Base-by-base conservation (phyloP, 2,113 vertebrate species). In the Phaethon lepturus region DNA sequence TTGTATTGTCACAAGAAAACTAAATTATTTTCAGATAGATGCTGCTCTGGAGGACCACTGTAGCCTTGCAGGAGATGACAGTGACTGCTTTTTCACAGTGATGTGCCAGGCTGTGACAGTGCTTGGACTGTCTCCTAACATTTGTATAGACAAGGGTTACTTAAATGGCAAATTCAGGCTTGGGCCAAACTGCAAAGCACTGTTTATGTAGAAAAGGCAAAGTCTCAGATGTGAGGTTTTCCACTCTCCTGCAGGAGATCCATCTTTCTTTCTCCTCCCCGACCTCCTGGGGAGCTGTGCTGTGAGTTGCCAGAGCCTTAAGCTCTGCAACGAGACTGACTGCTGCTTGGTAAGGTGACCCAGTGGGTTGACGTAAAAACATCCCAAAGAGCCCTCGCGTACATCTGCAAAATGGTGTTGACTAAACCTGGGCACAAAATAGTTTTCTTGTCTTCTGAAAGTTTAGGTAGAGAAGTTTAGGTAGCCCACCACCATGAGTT, bases 31-130 rank as follows among this genome's bases (percentile, higher is more conserved):
- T 88, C 85, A 72, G 77, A 68, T 49, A 76, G 74, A 64, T 82
- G 62, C 74, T 50, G 69, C 47, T 72, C 71, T 38, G 59, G 69
- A 75, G 55, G 44, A 49, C 38, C 7, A 20, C 62, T 75, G 79
- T 64, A 23, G 25, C 60, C 86, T 50, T 8, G 1, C 49, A 68
- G 84, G 45, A 77, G 84, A 63, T 25, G 53, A 59, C 94, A 91
- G 84, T 55, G 81, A 31, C 72, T 82, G 76, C 84, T 78, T 73
- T 87, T 62, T 86, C 26, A 25, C 56, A 82, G 67, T 2, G 62
- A 90, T n/a, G 95, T 96, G 91, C 93, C 93, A 94, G 93, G 94
- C 94, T 85, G 94, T 73, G 94, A 75, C 0, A 17, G 84, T 73
- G 47, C 50, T 75, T 45, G 84, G 49, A 23, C 62, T 29, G 38